These are phyloP conservation scores for Thysanoteuthis rhombus DNA, from an alignment of 2,888 invertebrate species.

Conservation along the genomic window DNA sequence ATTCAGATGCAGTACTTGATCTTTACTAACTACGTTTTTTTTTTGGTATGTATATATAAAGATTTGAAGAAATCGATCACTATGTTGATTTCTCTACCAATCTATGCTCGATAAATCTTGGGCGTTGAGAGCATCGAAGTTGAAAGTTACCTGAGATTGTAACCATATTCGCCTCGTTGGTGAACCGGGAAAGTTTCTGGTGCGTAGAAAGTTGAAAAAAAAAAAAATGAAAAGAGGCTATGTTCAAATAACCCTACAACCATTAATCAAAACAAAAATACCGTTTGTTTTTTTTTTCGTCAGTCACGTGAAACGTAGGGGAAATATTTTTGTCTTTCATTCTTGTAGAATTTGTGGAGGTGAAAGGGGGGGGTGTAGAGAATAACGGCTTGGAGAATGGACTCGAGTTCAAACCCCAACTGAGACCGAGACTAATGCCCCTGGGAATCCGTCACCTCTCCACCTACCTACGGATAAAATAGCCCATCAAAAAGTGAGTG, in stretches of 20 bases:
- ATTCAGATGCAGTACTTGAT: too few species aligned
- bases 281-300: neutral
- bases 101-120: neutral
- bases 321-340: neutral
- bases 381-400: too few species aligned
- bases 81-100: neutral
- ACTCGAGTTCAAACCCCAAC: too few species aligned
- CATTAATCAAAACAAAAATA: neutral
- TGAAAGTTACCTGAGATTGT: neutral
- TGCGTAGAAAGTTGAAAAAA: neutral
- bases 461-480: too few species aligned
- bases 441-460: too few species aligned
- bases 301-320: neutral
- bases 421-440: too few species aligned
- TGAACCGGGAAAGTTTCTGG: neutral
- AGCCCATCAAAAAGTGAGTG: too few species aligned
- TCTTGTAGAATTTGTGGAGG: neutral
- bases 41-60: neutral
- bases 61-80: neutral
- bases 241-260: neutral
- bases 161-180: neutral
- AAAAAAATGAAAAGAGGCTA: neutral
- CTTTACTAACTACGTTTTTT: too few species aligned
- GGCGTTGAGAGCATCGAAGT: neutral
- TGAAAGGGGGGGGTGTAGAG: too few species aligned